These are phyloP conservation scores for Brassicogethes aeneus DNA, from an alignment of 2,888 invertebrate species.

Conservation along the genomic window DNA sequence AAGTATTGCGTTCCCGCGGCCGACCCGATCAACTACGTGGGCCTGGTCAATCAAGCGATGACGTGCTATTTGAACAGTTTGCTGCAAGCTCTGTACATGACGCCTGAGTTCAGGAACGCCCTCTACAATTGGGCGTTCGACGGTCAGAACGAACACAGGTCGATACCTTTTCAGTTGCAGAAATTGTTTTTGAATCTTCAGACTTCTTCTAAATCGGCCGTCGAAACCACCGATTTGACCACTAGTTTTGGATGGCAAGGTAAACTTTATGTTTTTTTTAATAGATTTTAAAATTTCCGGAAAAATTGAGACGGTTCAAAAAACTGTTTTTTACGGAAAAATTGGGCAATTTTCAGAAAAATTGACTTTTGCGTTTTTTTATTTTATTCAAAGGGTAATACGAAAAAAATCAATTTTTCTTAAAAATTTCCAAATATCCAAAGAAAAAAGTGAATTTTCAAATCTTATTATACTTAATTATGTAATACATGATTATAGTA, in stretches of 20 bases:
- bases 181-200: slow-evolving; percentile 77
- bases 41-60: slow-evolving; percentile 85
- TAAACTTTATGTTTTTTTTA: too few relatives aligned
- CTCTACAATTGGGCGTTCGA: slow-evolving; percentile 77
- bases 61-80: slow-evolving; percentile 87
- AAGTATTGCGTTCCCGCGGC: slow-evolving; percentile 3
- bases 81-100: slow-evolving; percentile 82
- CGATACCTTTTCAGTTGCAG: slow-evolving; percentile 80
- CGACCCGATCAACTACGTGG: slow-evolving; percentile 50
- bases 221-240: slow-evolving; percentile 81
- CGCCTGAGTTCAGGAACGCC: slow-evolving; percentile 85
- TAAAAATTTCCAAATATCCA: too few relatives aligned
- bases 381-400: too few relatives aligned
- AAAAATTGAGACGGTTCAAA: too few relatives aligned
- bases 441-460: too few relatives aligned
- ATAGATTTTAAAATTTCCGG: too few relatives aligned
- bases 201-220: slow-evolving; percentile 68
- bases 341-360: too few relatives aligned
- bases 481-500: too few relatives aligned
- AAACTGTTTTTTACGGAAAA: too few relatives aligned
- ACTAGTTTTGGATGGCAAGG: slow-evolving; percentile 82
- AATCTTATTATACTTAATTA: too few relatives aligned
- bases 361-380: too few relatives aligned
- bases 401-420: too few relatives aligned
- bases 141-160: slow-evolving; percentile 58